phyloP scores from a whole-genome alignment of 1,140 invertebrate species.

The Yoshiicerus persimilis region DNA sequence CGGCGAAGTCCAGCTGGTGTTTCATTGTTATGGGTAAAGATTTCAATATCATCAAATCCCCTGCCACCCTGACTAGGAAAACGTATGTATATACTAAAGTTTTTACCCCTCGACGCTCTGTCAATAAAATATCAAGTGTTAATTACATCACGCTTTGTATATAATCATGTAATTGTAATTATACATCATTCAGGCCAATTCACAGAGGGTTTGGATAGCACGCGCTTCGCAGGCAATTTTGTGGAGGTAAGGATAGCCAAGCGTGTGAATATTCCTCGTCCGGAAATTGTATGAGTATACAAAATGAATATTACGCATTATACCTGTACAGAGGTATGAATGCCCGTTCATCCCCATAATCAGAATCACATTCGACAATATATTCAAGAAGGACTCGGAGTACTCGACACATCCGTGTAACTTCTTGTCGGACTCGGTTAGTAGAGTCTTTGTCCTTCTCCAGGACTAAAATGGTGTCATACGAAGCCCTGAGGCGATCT shows the following conservation, averaged over 20 bases:
- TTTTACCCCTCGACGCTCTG: constrained; percentile 85
- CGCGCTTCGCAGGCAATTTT: no score
- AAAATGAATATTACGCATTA: no score
- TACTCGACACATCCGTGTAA: constrained; percentile 89
- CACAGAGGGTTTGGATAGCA: no score
- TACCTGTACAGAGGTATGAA: constrained; percentile 83
- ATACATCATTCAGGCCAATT: no score
- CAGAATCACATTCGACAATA: constrained; percentile 91
- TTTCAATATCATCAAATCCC: constrained; percentile 87
- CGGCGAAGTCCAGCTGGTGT: constrained; percentile 78
- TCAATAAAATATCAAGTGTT: constrained; percentile 32
- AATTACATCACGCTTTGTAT: neutral
- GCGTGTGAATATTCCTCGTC: no score
- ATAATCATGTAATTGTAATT: neutral
- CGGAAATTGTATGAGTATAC: neutral
- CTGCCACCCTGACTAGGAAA: constrained; percentile 82
- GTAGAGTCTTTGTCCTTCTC: constrained; percentile 61
- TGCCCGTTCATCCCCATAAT: constrained; percentile 84
- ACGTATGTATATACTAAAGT: constrained; percentile 80
- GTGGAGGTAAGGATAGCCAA: no score
- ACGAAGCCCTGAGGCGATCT: constrained; percentile 81
- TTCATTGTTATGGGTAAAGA: constrained; percentile 92
- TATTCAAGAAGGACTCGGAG: constrained; percentile 94
- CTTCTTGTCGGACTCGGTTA: constrained; percentile 67
- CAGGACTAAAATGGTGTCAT: constrained; percentile 68